Base-by-base conservation (phyloP, 2,888 invertebrate genomes). In the Eupithecia pulchellata region DNA sequence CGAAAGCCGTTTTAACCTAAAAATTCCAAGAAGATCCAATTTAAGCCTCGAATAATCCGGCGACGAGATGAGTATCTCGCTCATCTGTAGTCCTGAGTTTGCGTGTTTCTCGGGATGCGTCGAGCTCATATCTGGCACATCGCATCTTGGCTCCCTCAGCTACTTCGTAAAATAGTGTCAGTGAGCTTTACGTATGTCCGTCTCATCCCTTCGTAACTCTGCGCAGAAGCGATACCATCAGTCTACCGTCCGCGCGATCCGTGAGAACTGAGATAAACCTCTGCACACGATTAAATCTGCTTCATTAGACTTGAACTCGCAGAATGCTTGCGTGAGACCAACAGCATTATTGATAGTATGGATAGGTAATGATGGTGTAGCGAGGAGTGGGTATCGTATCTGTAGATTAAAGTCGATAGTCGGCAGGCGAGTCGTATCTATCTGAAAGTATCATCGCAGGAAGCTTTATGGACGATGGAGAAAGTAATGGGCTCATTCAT, bases 21-120 rank as follows among this genome's bases (percentile, higher is more conserved):
- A 90, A 90, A 91, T 91, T 90, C 89, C 86, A 82, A 88, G 91
- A 88, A 90, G 87, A 89, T 90, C 88, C 90, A 89, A 91, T 91
- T 92, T 90, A 89, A 91, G 85, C 84, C 82, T 85, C 84, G 90
- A 85, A 88, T 90, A 91, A 91, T 92, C 88, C 87, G 78, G 76
- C 77, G 84, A 83, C 82, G 86, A 89, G 90, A 91, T 91, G 87
- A 86, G 82, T 89, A 89, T 91, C 90, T 85, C 78, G 79, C 81
- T 78, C 82, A 80, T 82, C 80, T 78, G 76, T 72, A 71, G 80
- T 74, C 76, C 77, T 73, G 68, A 71, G 76, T 72, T 72, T 74
- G 78, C 78, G 77, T 73, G 78, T 77, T 78, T 75, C 75, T 76
- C 61, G 62, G 75, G 75, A 75, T 68, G 74, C 63, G 78, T 69